Percentiles rank a stretch among this genome's conserved stretches.
phyloP scores from a whole-genome alignment of 2,113 vertebrate species.

The Pomatorhinus ruficollis region DNA sequence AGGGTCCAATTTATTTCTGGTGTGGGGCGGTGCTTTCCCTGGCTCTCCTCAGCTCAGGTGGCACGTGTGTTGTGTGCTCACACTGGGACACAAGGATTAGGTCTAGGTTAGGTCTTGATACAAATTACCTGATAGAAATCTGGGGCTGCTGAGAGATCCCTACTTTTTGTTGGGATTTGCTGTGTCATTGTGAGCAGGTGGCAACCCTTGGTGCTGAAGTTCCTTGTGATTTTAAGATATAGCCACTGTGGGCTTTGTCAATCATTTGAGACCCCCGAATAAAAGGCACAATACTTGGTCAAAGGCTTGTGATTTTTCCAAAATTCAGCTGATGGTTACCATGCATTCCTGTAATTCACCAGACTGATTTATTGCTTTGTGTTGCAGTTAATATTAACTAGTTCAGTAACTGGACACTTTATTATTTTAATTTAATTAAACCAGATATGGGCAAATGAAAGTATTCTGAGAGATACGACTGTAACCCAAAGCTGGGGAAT shows the following conservation, averaged over 20 bases:
- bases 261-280: neutral
- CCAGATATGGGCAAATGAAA: neutral
- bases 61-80: neutral
- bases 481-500: neutral
- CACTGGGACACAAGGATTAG: accelerated
- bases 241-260: neutral
- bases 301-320: neutral
- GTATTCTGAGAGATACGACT: neutral
- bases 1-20: neutral
- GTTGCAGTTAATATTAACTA: neutral
- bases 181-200: neutral
- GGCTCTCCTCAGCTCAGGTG: neutral
- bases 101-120: neutral
- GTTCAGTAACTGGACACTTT: neutral
- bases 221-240: neutral
- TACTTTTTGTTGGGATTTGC: neutral
- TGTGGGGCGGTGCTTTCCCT: neutral
- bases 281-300: neutral
- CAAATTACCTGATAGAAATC: neutral
- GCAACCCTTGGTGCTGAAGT: neutral
- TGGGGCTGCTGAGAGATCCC: neutral
- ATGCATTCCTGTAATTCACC: neutral
- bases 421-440: neutral
- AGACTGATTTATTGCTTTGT: accelerated
- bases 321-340: neutral